A percentile compares a stretch with the other conserved stretches of the same genome.
These are phyloP conservation scores for Heterohyrax brucei DNA, from an alignment of 2,797 vertebrate species.

Conservation along the genomic window DNA sequence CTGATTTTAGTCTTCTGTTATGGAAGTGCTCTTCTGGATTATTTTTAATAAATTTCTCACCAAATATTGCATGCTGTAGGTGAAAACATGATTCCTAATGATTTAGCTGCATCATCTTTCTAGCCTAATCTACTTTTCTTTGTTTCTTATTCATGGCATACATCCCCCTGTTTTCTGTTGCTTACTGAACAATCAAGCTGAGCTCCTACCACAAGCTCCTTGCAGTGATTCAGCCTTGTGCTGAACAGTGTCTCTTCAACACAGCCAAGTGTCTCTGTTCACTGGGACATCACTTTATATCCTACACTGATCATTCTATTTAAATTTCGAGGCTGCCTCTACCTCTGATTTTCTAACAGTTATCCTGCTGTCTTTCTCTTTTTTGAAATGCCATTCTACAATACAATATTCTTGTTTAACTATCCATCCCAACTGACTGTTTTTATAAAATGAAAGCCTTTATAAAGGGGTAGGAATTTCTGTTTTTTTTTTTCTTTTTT, in stretches of 20 bases:
- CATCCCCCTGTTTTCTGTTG: neutral
- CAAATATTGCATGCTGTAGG: accelerated
- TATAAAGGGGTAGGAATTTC: accelerated
- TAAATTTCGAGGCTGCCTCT: neutral
- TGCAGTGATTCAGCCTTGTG: neutral
- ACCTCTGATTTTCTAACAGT: neutral
- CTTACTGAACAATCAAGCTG: neutral
- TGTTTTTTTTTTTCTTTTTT: neutral
- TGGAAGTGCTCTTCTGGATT: neutral
- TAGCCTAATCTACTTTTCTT: too few relatives aligned
- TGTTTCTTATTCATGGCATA: too few relatives aligned
- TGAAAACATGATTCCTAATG: neutral
- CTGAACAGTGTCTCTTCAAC: neutral
- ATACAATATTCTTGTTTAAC: neutral
- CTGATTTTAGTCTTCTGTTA: neutral
- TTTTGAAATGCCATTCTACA: neutral
- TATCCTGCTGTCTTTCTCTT: neutral
- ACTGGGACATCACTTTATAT: neutral
- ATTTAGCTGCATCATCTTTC: neutral
- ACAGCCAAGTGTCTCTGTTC: too few relatives aligned
- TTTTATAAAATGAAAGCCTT: neutral
- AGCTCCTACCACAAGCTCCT: too few relatives aligned
- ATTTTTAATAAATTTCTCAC: neutral
- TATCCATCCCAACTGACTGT: neutral
- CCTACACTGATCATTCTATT: neutral